Evolutionary conservation across 1,140 invertebrate species (phyloP).

Genomic region (Diorhabda carinulata): DNA sequence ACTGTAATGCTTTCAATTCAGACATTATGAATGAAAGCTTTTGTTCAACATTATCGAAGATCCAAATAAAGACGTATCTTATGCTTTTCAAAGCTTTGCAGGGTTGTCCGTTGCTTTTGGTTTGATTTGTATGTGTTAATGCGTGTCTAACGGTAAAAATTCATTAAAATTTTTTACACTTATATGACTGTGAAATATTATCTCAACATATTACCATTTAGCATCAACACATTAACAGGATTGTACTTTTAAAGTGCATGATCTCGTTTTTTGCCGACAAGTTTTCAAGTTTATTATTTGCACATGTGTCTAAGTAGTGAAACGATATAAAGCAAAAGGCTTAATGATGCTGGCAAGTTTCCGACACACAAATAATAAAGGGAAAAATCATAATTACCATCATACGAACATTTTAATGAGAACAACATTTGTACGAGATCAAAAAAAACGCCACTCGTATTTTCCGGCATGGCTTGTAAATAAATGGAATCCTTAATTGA

Average conservation of each 20-base stretch:
- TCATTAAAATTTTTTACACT: no score
- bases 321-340: background rate
- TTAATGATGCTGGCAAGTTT: background rate
- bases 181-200: no score
- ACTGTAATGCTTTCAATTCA: slow-evolving; percentile 12
- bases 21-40: slow-evolving; percentile 10
- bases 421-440: slow-evolving; percentile 1
- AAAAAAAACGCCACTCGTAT: background rate
- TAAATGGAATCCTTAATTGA: slow-evolving; percentile 18
- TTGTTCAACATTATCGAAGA: slow-evolving; percentile 12
- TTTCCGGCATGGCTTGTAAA: background rate
- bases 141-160: no score
- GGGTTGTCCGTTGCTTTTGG: no score
- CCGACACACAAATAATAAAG: slow-evolving; percentile 2
- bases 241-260: no score
- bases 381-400: slow-evolving; percentile 1
- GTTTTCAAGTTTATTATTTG: no score
- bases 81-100: slow-evolving; percentile 7
- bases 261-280: no score
- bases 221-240: no score
- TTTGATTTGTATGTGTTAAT: no score
- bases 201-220: no score
- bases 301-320: background rate
- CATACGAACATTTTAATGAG: slow-evolving; percentile 9
- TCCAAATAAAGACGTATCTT: slow-evolving; percentile 8